A percentile compares a stretch with the other conserved stretches of the same genome.
Evolutionary conservation across 2,888 invertebrate species (phyloP).

Genomic region (Lamellibrachia columna): DNA sequence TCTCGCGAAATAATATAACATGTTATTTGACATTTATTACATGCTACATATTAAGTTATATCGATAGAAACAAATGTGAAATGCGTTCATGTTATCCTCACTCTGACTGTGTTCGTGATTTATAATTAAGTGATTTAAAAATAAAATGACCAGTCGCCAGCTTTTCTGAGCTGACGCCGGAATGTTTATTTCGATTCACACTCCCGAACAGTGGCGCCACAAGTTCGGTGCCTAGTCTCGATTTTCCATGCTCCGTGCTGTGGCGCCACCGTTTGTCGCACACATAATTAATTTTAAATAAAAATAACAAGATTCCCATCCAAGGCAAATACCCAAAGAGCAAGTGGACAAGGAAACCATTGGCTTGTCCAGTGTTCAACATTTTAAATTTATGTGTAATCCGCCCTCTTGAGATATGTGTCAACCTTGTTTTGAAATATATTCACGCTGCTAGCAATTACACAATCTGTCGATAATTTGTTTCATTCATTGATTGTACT

Average conservation of each 20-base stretch:
- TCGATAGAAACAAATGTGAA: not conserved
- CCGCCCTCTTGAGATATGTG: no score
- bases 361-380: no score
- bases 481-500: no score
- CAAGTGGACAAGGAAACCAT: no score
- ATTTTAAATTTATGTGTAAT: no score
- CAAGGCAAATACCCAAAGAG: no score
- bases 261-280: not conserved
- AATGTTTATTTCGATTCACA: not conserved
- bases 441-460: no score
- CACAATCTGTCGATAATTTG: no score
- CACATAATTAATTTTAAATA: not conserved
- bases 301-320: no score
- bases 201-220: no score
- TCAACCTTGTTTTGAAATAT: no score
- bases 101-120: not conserved
- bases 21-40: not conserved
- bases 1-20: slow-evolving; percentile 6
- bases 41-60: not conserved
- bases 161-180: not conserved
- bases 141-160: not conserved
- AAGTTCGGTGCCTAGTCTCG: no score
- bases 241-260: not conserved
- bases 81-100: not conserved
- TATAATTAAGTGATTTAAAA: not conserved